Percentiles rank a stretch among this genome's conserved stretches.
Conservation (phyloP, 2,113 vertebrate species). For the Spilogale gracilis region DNA sequence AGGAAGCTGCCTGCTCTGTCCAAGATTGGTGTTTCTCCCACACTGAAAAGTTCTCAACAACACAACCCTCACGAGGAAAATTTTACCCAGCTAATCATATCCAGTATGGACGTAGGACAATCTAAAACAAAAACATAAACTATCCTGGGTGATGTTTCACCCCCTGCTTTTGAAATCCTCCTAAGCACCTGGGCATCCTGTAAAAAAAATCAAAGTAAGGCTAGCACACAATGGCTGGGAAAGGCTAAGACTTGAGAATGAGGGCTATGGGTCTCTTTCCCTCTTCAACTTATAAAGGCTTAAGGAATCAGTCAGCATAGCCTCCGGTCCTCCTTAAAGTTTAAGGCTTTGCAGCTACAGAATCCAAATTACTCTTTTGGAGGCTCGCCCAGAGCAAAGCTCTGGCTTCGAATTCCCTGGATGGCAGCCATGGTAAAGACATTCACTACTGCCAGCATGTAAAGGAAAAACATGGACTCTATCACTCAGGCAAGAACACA, state of each 20-base stretch:
- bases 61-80: not conserved
- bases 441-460: constrained; percentile 74
- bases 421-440: constrained; percentile 75
- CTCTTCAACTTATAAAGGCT: not conserved
- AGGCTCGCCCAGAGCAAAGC: constrained; percentile 79
- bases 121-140: not conserved
- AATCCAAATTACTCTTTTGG: constrained; percentile 83
- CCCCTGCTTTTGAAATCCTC: not conserved
- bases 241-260: not conserved
- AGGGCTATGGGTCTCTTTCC: not conserved
- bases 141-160: not conserved
- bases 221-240: not conserved
- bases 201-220: not conserved
- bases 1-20: not conserved
- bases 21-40: not conserved
- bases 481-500: constrained; percentile 75
- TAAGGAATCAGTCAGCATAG: not conserved
- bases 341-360: constrained; percentile 67
- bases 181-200: not conserved
- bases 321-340: constrained; percentile 86
- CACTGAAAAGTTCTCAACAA: not conserved
- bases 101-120: not conserved
- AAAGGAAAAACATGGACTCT: constrained; percentile 86
- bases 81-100: not conserved
- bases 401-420: constrained; percentile 84